Evolutionary conservation across 2,888 invertebrate species (phyloP), one percentile per base, ranked within the genome.

Genomic region (Meta bourneti): DNA sequence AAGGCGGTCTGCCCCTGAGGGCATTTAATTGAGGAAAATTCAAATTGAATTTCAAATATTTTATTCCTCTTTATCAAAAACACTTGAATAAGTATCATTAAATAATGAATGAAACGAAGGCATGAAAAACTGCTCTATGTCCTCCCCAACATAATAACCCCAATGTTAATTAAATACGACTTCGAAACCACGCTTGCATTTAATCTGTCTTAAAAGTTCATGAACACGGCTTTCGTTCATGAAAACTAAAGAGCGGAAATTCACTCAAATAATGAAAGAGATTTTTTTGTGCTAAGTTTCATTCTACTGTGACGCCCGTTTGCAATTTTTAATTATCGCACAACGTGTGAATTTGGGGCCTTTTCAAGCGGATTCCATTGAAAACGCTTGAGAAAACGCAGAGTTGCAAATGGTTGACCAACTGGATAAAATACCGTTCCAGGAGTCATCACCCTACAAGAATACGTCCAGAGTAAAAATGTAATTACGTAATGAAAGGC

Each of bases 401-500:
- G 82, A 20, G 75, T 34, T 51, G 52, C 83, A 74, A 75, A 52
- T 72, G 84, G 54, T 52, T 84, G 83, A 61, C 72, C 83, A 84
- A 34, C 74, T 74, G 74, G 20, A 54, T 48, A 52, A 74, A 9
- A 74, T 61, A 54, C 34, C 75, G 34, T 74, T 74, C 61, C 11
- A 11, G 16, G 19, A 51, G 19, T 83, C 74, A 7, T 61, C 54
- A 13, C 51, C 19, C 34, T 72, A 6, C 8, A 13, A 61, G 13
- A 11, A 61, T 13, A n/a, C 51, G 20, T 52, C 16, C n/a, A 74
- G n/a, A 7, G 48, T 13, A 34, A 54, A 84, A 84, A 54, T 61
- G 84, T 84, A 84, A 84, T 84, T 84, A 84, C 84, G 54, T 84
- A 84, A 84, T 74, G 84, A 84, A 84, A 84, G 74, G 8, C 52